Evolutionary conservation across 1,140 invertebrate species (phyloP), one percentile per base, ranked within the genome.

Genomic region (Palaemon carinicauda): DNA sequence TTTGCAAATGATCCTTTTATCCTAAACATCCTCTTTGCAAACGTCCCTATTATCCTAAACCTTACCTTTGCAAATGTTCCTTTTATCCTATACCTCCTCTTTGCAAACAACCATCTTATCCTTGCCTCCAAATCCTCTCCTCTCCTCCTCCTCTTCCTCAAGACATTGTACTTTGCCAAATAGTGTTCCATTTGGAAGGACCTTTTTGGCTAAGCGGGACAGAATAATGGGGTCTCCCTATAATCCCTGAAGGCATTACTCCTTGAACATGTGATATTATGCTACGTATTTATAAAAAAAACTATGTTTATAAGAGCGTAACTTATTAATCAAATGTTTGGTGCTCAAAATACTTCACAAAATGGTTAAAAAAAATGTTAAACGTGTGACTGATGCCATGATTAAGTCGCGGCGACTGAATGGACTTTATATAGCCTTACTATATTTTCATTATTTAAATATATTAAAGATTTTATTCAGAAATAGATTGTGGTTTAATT

Each of bases 201-300:
- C 41, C 0, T 41, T 41, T 41, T 41, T 41, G 41, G 65, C n/a
- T 31, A n/a, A 17, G 24, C 65, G 29, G 24, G 65, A 69, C 65
- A 41, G 12, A 41, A 41, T 9, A 41, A n/a, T 1, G 7, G 41
- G 41, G 41, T 41, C 41, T 41, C 1, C 29, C 65, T n/a, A 21
- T 29, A 31, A 27, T 69, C 12, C 65, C 21, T 14, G 24, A 15
- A 21, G 65, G 65, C 65, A 69, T 69, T 69, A 24, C 65, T 41
- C 65, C 24, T 69, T 69, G 24, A 69, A 69, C 65, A 69, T 69
- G 65, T 69, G 65, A 69, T 69, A 69, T 69, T 69, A 31, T 69
- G 65, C 24, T 69, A 69, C 29, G 65, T 69, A 69, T 69, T 69
- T 69, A 69, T 69, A 69, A 41, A 41, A 41, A 3, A n/a, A n/a